Evolutionary conservation across 2,113 vertebrate species (phyloP), one percentile per base, ranked within the genome.

Genomic region (Oreochromis aureus): DNA sequence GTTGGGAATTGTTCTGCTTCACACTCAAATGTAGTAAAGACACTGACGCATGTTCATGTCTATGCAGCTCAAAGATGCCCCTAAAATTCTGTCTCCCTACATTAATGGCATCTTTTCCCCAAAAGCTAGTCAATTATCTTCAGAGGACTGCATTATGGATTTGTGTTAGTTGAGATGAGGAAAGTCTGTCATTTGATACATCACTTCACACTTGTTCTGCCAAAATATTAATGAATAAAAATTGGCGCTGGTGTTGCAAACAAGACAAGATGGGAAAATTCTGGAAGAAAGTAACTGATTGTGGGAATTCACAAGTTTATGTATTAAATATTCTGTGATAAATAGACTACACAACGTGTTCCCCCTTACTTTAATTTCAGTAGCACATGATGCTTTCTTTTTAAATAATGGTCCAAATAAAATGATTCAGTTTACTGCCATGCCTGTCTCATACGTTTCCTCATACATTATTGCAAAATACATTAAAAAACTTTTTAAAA

Each of bases 341-440:
- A 16, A 44, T 27, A 2, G 13, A n/a, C 2, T 73, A 73, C 22
- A n/a, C 18, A 66, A 39, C 1, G 0, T 39, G 39, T 36, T 66
- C 6, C 61, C 5, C 0, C 2, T 0, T 66, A 39, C 32, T 66
- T 66, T 0, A 39, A 66, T 22, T 39, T 2, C 61, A 39, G 61
- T 66, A 0, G 0, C 19, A 39, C 10, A 5, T 1, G 34, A 39
- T 66, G 34, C 6, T 69, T 41, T 71, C 66, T 71, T 71, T 71
- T 44, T 24, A 44, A 44, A 41, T 71, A 44, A 71, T 44, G 12
- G 36, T 44, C 36, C 66, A 1, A 44, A 71, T n/a, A 15, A 44
- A 44, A 71, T 4, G 12, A 16, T 71, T 71, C 36, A 24, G 7
- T 71, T 22, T 46, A 27, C 22, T 18, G 22, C 69, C 39, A 39